Evolutionary conservation across 2,113 vertebrate species (phyloP), one percentile per base, ranked within the genome.

Genomic region (Pluvianellus socialis): DNA sequence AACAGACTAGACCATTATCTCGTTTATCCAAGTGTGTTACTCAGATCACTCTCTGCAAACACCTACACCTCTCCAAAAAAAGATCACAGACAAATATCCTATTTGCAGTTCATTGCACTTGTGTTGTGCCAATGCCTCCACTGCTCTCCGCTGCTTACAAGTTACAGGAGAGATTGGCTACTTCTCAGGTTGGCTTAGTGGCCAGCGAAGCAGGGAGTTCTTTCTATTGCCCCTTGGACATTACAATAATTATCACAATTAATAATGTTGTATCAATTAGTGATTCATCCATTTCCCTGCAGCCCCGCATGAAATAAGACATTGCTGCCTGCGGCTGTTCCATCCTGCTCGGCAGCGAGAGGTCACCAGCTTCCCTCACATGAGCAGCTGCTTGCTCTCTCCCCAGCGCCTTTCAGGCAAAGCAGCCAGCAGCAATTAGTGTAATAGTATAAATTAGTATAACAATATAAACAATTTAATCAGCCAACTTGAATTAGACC

Each of bases 261-360:
- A 55, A 79, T 47, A 45, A 63, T 42, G 83, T 79, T 55, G 12
- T 63, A 19, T 38, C 33, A 53, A 15, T 71, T 66, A 63, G 6
- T 14, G 10, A 59, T 28, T 47, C 22, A 23, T 45, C 26, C 2
- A 38, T 61, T 65, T 59, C 49, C 32, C 30, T 79, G 26, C 28
- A 63, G 32, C 24, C 52, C 79, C 70, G 49, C 23, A 26, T 0
- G 1, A 55, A 42, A 40, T 18, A 30, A 58, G 42, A 9, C 24
- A 1, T 3, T 55, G 15, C 32, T 85, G n/a, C 56, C 66, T 22
- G 22, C 0, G 0, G 23, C n/a, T 1, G 0, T 27, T 65, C 58
- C 59, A 67, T 47, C 22, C 71, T 42, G 33, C 79, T 62, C 26
- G 13, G 26, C 67, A 17, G 13, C 6, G 32, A 84, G 72, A 61